Conservation (phyloP, 2,113 vertebrate species). For the Cebus imitator region DNA sequence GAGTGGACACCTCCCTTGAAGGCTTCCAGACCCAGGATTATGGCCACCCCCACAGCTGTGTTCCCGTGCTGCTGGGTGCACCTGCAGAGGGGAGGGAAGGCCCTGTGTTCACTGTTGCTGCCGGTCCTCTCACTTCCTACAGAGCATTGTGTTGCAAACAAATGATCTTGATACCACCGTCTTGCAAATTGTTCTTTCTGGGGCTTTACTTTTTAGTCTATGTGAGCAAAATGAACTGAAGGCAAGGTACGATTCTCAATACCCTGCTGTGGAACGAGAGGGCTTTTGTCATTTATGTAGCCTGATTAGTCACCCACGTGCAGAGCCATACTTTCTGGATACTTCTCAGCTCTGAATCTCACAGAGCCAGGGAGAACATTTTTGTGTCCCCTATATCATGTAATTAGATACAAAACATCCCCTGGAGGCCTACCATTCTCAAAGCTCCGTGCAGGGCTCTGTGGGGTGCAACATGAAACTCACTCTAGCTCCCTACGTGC, state of each 20-base stretch:
- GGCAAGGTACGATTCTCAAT: neutral
- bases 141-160: neutral
- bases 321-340: neutral
- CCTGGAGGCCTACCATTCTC: neutral
- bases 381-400: neutral
- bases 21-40: neutral
- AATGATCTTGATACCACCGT: neutral
- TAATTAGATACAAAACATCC: neutral
- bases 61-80: rapidly evolving
- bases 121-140: neutral
- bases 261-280: neutral
- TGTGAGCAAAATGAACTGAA: neutral
- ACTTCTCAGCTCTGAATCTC: neutral
- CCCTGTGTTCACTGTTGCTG: neutral
- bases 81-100: too few relatives aligned
- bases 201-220: neutral
- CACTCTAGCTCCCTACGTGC: neutral
- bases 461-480: neutral
- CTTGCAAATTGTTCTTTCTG: neutral
- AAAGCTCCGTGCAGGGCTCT: neutral
- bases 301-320: neutral
- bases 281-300: neutral
- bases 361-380: neutral
- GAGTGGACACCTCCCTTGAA: rapidly evolving
- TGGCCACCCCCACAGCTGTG: neutral